These are phyloP conservation scores for Ciconia stormi DNA, from an alignment of 2,113 vertebrate species.

Conservation along the genomic window DNA sequence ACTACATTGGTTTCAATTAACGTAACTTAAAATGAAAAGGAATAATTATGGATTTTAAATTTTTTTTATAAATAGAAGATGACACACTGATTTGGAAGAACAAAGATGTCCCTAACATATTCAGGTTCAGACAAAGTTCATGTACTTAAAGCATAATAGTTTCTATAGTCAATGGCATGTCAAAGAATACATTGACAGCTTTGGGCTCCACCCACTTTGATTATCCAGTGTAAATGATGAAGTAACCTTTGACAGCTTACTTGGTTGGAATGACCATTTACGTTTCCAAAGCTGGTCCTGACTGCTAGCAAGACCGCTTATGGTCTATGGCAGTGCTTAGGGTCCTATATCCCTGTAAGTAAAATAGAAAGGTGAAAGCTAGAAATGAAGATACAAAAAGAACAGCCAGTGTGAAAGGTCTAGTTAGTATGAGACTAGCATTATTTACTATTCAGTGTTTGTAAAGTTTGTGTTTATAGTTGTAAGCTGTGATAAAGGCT, in stretches of 20 bases:
- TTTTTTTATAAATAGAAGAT: not conserved
- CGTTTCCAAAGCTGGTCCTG: not conserved
- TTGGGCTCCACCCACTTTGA: not conserved
- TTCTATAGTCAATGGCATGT: not conserved
- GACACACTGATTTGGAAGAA: not conserved
- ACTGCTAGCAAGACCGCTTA: no score
- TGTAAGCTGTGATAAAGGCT: not conserved
- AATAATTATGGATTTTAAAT: not conserved
- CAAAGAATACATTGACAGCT: not conserved
- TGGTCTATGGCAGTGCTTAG: not conserved
- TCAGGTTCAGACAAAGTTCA: not conserved
- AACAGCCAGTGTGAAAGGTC: not conserved
- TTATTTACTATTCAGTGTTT: not conserved
- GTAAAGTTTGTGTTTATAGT: not conserved
- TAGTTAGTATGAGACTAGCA: not conserved
- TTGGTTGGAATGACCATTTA: not conserved
- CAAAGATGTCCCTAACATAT: not conserved
- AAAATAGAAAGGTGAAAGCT: not conserved
- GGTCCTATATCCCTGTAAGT: accelerated
- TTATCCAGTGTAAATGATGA: not conserved
- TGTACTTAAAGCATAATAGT: not conserved
- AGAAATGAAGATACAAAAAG: not conserved
- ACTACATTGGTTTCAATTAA: not conserved
- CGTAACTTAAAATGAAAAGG: not conserved
- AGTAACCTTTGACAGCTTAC: not conserved